phyloP scores from a whole-genome alignment of 2,888 invertebrate genomes.

The Drosophila meridiana region DNA sequence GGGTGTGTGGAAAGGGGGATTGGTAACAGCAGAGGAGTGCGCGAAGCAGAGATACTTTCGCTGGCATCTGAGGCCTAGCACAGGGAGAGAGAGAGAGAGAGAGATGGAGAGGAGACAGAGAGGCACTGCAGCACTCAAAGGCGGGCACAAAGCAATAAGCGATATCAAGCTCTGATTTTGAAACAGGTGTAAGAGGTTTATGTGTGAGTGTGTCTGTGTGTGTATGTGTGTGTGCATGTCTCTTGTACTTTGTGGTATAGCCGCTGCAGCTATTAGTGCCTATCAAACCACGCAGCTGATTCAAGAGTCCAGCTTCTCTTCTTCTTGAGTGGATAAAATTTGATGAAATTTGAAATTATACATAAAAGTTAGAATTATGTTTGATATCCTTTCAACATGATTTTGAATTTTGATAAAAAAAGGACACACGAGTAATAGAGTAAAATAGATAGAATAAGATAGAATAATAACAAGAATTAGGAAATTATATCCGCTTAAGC shows the following conservation, averaged over 20 bases:
- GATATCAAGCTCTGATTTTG: constrained; percentile 9
- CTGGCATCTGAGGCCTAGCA: constrained; percentile 10
- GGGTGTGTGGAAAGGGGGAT: too few relatives aligned
- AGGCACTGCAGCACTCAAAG: constrained; percentile 1
- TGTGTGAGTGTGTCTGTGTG: not conserved
- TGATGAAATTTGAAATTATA: too few relatives aligned
- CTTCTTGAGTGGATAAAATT: too few relatives aligned
- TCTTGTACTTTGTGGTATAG: not conserved
- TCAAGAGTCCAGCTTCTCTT: not conserved
- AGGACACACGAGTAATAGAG: too few relatives aligned
- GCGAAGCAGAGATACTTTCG: not conserved
- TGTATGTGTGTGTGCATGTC: not conserved
- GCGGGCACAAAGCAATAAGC: constrained; percentile 37
- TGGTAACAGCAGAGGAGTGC: constrained; percentile 2
- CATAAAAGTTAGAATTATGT: too few relatives aligned
- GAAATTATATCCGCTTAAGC: too few relatives aligned
- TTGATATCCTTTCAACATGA: too few relatives aligned
- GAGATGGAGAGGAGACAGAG: not conserved
- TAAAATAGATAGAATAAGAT: too few relatives aligned
- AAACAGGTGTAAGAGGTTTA: not conserved
- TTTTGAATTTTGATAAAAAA: too few relatives aligned
- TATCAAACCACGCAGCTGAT: not conserved
- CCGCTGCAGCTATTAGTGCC: constrained; percentile 5
- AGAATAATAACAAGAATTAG: too few relatives aligned
- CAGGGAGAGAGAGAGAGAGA: not conserved